Conservation (phyloP, 1,140 invertebrate genomes). For the Formica exsecta region DNA sequence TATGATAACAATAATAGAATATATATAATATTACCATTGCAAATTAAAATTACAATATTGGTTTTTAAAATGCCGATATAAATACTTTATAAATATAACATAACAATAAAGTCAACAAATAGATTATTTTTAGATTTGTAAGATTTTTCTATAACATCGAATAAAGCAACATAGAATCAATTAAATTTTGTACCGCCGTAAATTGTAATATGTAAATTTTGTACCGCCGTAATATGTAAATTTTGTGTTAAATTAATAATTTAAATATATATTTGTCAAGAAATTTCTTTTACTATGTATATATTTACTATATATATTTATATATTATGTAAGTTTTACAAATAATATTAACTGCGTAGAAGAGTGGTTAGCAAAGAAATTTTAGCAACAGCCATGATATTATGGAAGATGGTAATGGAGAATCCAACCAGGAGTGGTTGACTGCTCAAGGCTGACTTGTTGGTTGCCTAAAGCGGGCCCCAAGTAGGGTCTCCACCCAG, state of each 20-base stretch:
- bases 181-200: too few species aligned
- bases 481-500: conserved; percentile 52
- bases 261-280: not conserved
- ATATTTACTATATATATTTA: not conserved
- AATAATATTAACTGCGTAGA: conserved; percentile 67
- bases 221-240: too few species aligned
- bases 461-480: conserved; percentile 72
- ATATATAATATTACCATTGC: too few species aligned
- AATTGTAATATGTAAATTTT: not conserved
- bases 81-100: not conserved
- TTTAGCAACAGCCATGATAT: conserved; percentile 78
- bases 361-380: conserved; percentile 69
- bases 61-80: not conserved
- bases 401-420: conserved; percentile 73
- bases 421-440: conserved; percentile 52
- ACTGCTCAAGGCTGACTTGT: conserved; percentile 81
- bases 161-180: too few species aligned
- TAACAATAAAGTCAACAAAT: not conserved
- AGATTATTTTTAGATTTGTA: not conserved
- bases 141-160: not conserved
- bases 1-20: not conserved
- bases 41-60: too few species aligned
- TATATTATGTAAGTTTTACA: conserved; percentile 49
- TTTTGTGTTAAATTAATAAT: not conserved
- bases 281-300: not conserved